Percentiles rank a stretch among this genome's conserved stretches.
Evolutionary conservation across 2,113 vertebrate genomes (phyloP).

Genomic region (Sciurus niger): DNA sequence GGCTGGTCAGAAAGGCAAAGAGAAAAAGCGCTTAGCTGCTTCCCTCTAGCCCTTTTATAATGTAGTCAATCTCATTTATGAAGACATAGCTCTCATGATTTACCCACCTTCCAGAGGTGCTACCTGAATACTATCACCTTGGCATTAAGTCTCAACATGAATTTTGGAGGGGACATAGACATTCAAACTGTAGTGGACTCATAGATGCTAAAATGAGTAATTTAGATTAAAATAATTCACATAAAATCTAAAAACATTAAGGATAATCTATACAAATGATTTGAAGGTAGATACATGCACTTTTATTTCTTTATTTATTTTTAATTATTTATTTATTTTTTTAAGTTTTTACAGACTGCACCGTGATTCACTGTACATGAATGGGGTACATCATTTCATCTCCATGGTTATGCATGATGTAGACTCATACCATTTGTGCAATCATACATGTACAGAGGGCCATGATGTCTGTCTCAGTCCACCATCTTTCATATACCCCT

Average conservation of each 20-base stretch:
- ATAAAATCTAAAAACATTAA: not conserved
- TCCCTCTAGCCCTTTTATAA: not conserved
- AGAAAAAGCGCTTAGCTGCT: not conserved
- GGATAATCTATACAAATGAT: not conserved
- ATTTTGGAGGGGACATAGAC: not conserved
- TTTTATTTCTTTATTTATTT: no score
- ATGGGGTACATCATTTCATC: no score
- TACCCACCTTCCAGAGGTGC: not conserved
- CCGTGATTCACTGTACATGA: no score
- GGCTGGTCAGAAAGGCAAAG: not conserved
- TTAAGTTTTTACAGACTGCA: no score
- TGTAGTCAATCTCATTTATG: not conserved
- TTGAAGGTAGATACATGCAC: not conserved
- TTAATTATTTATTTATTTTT: no score
- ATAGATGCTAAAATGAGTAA: not conserved
- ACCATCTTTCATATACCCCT: no score
- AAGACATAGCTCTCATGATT: accelerated
- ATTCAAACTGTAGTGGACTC: not conserved
- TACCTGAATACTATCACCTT: not conserved
- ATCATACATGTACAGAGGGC: no score
- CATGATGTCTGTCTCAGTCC: no score
- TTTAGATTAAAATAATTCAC: constrained; percentile 1
- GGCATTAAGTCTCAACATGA: no score
- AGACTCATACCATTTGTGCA: no score
- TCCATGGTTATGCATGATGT: no score